Conservation (phyloP, 2,888 invertebrate species). For the Dolichomitus sp. region DNA sequence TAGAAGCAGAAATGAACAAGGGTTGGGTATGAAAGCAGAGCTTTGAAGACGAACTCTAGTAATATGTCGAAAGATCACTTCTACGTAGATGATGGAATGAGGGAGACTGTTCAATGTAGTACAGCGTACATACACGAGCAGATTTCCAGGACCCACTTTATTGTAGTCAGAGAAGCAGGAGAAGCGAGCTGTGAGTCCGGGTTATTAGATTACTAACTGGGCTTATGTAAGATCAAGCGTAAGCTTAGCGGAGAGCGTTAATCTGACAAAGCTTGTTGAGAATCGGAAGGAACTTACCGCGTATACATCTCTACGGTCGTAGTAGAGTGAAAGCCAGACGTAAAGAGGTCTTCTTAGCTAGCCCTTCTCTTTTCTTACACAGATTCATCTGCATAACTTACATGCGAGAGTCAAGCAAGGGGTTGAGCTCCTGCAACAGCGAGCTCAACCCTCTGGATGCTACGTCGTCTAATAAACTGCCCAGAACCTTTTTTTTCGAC, state of each 20-base stretch:
- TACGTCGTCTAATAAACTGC: no score
- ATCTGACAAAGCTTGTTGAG: conserved; percentile 52
- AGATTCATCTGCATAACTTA: conserved; percentile 17
- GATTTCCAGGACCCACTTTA: conserved; percentile 39
- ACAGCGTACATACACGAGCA: conserved; percentile 33
- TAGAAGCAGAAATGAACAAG: conserved; percentile 3
- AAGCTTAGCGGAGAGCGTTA: conserved; percentile 45
- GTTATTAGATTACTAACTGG: conserved; percentile 51
- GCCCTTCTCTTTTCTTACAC: conserved; percentile 7
- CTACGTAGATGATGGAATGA: conserved; percentile 13
- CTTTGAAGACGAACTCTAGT: background rate
- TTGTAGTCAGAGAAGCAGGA: conserved; percentile 37
- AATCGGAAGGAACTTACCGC: conserved; percentile 46
- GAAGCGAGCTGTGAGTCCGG: conserved; percentile 41
- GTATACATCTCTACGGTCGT: background rate
- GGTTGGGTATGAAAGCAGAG: conserved; percentile 14
- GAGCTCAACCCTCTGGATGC: background rate
- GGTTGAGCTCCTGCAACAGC: background rate
- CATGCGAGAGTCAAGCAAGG: background rate
- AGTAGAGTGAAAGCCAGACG: background rate
- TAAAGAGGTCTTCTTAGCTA: background rate
- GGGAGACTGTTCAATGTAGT: conserved; percentile 10
- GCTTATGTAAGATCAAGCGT: conserved; percentile 53
- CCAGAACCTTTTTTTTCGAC: no score
- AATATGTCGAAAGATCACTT: conserved; percentile 26